These are phyloP conservation scores for Narcine bancroftii DNA, from an alignment of 2,113 vertebrate genomes.

Conservation along the genomic window DNA sequence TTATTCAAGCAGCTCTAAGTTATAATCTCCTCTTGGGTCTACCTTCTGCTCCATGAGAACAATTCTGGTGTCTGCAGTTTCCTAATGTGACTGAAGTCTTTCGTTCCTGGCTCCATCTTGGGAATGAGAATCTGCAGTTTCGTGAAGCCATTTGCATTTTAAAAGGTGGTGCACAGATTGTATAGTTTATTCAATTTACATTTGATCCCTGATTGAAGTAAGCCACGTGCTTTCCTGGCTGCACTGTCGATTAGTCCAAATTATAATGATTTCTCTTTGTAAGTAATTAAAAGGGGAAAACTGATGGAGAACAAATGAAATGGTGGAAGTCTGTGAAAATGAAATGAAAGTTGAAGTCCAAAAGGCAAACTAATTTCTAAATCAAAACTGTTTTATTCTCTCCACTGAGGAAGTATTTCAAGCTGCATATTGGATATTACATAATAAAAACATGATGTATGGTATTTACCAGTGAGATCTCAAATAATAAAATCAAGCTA, in stretches of 20 bases:
- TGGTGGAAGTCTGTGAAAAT: background rate
- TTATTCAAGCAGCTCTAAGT: background rate
- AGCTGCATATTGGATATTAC: no score
- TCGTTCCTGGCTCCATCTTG: background rate
- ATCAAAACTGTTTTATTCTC: background rate
- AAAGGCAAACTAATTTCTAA: background rate
- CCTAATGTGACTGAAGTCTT: background rate
- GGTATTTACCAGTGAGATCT: background rate
- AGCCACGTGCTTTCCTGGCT: background rate
- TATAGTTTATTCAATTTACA: background rate
- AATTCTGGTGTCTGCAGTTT: background rate
- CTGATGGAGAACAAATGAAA: background rate
- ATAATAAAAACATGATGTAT: background rate
- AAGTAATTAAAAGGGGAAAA: background rate
- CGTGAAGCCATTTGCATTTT: background rate
- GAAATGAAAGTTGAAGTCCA: background rate
- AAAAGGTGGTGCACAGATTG: background rate
- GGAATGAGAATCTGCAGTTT: background rate
- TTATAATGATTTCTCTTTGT: background rate
- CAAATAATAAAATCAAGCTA: background rate
- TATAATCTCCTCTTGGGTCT: background rate
- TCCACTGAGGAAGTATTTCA: background rate
- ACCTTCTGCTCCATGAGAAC: background rate
- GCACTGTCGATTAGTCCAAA: background rate
- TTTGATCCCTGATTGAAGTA: background rate